Evolutionary conservation across 2,888 invertebrate species (phyloP).

Genomic region (Synergus laeviventris): DNA sequence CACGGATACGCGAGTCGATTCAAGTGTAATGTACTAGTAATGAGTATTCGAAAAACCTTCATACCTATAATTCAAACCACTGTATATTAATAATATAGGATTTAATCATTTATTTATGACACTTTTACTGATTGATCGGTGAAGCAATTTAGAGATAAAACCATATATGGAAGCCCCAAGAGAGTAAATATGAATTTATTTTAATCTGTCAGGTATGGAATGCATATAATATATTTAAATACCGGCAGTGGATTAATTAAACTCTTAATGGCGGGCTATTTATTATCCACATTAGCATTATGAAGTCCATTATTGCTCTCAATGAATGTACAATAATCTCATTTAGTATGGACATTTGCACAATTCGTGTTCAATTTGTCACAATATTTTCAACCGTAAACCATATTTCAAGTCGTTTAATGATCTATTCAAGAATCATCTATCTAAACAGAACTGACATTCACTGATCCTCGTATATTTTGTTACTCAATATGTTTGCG

Average conservation of each 20-base stretch:
- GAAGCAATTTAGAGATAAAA: slow-evolving; percentile 15
- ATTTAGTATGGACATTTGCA: not conserved
- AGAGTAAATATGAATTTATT: slow-evolving; percentile 17
- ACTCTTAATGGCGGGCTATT: slow-evolving; percentile 7
- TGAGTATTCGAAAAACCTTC: slow-evolving; percentile 16
- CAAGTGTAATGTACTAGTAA: slow-evolving; percentile 15
- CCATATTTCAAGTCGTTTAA: not conserved
- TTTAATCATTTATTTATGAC: slow-evolving; percentile 22
- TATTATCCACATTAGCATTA: slow-evolving; percentile 10
- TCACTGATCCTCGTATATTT: not conserved
- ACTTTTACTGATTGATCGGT: slow-evolving; percentile 20
- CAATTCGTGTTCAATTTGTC: not conserved
- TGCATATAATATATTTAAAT: slow-evolving; percentile 12
- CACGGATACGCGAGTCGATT: slow-evolving; percentile 24
- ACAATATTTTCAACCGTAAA: not conserved
- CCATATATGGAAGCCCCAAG: not conserved
- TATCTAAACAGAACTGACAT: not conserved
- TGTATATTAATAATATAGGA: slow-evolving; percentile 12
- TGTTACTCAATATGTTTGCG: not conserved
- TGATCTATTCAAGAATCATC: not conserved
- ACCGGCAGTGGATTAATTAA: slow-evolving; percentile 32
- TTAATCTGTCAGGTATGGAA: slow-evolving; percentile 15
- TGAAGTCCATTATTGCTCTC: not conserved
- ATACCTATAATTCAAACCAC: not conserved
- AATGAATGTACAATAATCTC: not conserved